Evolutionary conservation across 30 jellyfish, hydroid and myxozoan genomes (phyloP).

Genomic region (Catostylus mosaicus): DNA sequence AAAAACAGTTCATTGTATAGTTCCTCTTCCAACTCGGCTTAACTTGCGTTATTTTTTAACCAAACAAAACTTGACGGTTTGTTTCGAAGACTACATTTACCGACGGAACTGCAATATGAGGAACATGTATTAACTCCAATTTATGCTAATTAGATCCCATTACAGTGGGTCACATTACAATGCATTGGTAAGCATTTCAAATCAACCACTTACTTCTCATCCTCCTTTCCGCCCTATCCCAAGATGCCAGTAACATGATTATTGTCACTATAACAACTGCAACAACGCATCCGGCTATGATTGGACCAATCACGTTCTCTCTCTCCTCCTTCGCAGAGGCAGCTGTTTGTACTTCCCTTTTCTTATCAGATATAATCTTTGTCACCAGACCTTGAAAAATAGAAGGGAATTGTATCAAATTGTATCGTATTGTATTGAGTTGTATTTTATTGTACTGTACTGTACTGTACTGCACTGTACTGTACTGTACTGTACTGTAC

Average conservation of each 20-base stretch:
- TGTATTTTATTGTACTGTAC: background rate
- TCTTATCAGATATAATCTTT: slow-evolving; percentile 14
- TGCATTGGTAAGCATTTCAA: background rate
- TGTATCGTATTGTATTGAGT: background rate
- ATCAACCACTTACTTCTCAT: slow-evolving; percentile 65
- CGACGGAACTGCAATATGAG: no score
- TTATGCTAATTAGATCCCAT: no score
- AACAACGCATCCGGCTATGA: slow-evolving; percentile 77
- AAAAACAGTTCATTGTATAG: no score
- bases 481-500: background rate
- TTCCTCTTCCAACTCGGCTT: no score
- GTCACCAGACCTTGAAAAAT: slow-evolving; percentile 43
- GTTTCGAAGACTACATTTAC: no score
- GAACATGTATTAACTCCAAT: no score
- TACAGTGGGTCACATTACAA: no score
- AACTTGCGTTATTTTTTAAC: no score
- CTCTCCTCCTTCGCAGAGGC: slow-evolving; percentile 29
- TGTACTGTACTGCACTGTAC: background rate
- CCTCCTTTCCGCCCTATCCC: slow-evolving; percentile 88
- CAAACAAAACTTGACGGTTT: no score
- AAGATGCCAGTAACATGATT: slow-evolving; percentile 86
- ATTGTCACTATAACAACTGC: slow-evolving; percentile 66
- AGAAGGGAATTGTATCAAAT: background rate
- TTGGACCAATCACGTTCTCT: slow-evolving; percentile 74
- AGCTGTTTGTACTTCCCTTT: background rate